Base-by-base conservation (phyloP, 2,888 invertebrate genomes). In the Dynastes tityus region DNA sequence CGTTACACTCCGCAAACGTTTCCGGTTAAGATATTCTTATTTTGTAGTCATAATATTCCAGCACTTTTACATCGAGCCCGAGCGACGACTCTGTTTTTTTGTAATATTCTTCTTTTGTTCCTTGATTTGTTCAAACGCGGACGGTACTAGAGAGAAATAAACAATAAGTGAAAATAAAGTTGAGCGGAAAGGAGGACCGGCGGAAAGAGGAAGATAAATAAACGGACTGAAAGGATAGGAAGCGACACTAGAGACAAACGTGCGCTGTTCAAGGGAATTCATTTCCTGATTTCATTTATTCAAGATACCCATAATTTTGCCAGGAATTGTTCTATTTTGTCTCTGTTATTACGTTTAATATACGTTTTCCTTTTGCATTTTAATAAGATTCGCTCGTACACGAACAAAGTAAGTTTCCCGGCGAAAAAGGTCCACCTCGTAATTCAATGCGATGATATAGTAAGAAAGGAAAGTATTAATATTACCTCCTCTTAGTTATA, bases 261-360 rank as follows among this genome's bases (percentile, higher is more conserved):
- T 84, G 86, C 87, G 85, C 86, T 85, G 86, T 87, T 84, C 86
- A 85, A 86, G 87, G 85, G 87, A 87, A 87, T 87, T 88, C 88
- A 88, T 88, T 88, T 88, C 88, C 88, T 88, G 88, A 87, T 88
- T 88, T 87, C 88, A 88, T 88, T 88, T 88, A 86, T 86, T 86
- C 87, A 87, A 88, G 87, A 87, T 87, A 78, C 85, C 85, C 86
- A 85, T 86, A 80, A 80, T 76, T 80, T 75, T 74, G 65, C 80
- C 80, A 82, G 83, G 84, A 86, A 87, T 87, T 87, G 85, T 86
- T 84, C 86, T 85, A 87, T 87, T 88, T 87, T 87, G 86, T 87
- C 87, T 86, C 84, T 85, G 85, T 85, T 86, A 81, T 85, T 83
- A 58, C 37, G 58, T 32, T 70, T 79, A 80, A 80, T 79, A 53